Evolutionary conservation across 37 sponge, comb jelly and placozoan genomes (phyloP).

Genomic region (Petrosia ficiformis): DNA sequence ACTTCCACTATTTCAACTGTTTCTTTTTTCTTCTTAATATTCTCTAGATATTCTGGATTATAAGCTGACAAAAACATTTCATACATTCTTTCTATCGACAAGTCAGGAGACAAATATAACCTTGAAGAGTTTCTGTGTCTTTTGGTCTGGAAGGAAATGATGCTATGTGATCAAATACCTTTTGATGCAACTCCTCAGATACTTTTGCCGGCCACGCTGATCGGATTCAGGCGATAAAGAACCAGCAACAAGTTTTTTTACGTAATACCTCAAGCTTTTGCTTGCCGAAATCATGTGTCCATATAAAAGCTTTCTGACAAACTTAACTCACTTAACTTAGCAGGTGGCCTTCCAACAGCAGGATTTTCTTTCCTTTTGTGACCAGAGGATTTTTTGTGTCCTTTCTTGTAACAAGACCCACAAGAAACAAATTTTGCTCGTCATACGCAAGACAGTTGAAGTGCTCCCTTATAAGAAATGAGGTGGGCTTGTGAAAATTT

Average conservation of each 20-base stretch:
- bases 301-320: constrained; percentile 54
- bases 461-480: constrained; percentile 23
- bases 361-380: constrained; percentile 45
- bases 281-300: constrained; percentile 47
- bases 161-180: constrained; percentile 18
- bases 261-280: constrained; percentile 38
- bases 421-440: constrained; percentile 45
- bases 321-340: constrained; percentile 35
- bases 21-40: constrained; percentile 3
- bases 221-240: constrained; percentile 23
- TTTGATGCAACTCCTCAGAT: background rate
- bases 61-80: constrained; percentile 13
- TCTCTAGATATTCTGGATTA: constrained; percentile 14
- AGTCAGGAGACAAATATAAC: constrained; percentile 24
- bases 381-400: constrained; percentile 36
- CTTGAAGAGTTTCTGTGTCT: constrained; percentile 15
- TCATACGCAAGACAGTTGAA: constrained; percentile 40
- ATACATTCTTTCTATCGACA: constrained; percentile 34
- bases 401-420: constrained; percentile 22
- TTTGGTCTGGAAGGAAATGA: constrained; percentile 18
- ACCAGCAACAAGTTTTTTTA: constrained; percentile 11
- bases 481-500: constrained; percentile 3
- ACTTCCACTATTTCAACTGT: background rate
- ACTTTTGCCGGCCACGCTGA: constrained; percentile 39
- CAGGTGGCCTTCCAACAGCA: constrained; percentile 36